Evolutionary conservation across 2,113 vertebrate species (phyloP), one percentile per base, ranked within the genome.

Genomic region (Forbesichthys agassizii): DNA sequence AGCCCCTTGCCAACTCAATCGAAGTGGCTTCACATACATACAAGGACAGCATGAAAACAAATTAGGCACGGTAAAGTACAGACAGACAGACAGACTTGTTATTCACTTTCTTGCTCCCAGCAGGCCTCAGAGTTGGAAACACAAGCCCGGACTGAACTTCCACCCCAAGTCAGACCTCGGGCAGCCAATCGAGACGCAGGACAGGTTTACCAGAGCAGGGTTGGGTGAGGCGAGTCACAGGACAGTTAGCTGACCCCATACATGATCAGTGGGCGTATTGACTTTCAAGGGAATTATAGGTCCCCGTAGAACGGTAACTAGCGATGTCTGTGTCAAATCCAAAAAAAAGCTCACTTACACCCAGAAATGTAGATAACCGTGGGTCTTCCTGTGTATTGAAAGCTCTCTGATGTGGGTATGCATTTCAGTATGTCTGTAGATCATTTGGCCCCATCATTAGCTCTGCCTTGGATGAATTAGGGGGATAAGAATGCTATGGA

Each of bases 1-100:
- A 84, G 82, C 80, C 64, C 51, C 27, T 77, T 70, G 82, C 81
- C 80, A 78, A 83, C 71, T 51, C 65, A 65, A 61, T 36, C 27
- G 14, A 68, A 81, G 72, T 20, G 59, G 47, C 59, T 48, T 27
- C 68, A 63, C 48, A 73, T 65, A 78, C 77, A 60, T 64, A 60
- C 75, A 72, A 58, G 0, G 9, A 74, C 69, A 79, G 77, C 64
- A 80, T 5, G 36, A 42, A 42, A 42, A 42, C 36, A 75, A 75
- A 74, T 11, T 68, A 53, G 62, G 62, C 8, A 36, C 72, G 53
- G 18, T 58, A 60, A 12, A 60, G 33, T 51, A 33, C 18, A 33
- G 10, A 58, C 16, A 57, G 55, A 57, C 54, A 56, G 16, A 20
- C 54, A 56, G 54, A 20, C 59, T 16, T 65, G 47, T 14, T 64